These are phyloP conservation scores for Trochalopteron elliotii DNA, from an alignment of 2,113 vertebrate genomes.

Conservation along the genomic window DNA sequence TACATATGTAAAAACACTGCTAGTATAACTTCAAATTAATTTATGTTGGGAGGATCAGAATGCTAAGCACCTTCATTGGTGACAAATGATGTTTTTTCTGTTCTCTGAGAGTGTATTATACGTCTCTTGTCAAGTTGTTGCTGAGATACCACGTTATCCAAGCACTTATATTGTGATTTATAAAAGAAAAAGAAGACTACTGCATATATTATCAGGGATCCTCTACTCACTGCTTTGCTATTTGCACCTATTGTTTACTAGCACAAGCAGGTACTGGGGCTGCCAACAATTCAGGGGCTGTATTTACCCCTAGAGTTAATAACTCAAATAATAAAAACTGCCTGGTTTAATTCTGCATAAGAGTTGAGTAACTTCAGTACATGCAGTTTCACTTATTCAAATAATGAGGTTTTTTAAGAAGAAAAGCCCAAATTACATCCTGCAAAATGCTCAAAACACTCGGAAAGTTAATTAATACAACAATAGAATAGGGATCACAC, in stretches of 20 bases:
- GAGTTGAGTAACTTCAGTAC: background rate
- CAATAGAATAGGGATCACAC: background rate
- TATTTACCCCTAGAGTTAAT: background rate
- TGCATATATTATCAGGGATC: constrained; percentile 56
- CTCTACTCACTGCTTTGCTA: constrained; percentile 37
- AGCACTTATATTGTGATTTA: constrained; percentile 68
- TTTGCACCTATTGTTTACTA: constrained; percentile 22
- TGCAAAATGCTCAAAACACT: background rate
- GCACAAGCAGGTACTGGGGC: background rate
- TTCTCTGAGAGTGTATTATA: constrained; percentile 72
- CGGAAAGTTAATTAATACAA: background rate
- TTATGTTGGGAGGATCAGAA: constrained; percentile 68
- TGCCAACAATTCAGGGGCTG: background rate
- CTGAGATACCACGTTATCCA: constrained; percentile 71
- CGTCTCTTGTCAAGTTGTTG: constrained; percentile 78
- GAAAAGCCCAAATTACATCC: background rate
- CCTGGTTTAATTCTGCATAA: background rate
- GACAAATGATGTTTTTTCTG: constrained; percentile 59
- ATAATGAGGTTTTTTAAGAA: background rate
- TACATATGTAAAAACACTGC: constrained; percentile 59
- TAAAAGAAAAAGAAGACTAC: constrained; percentile 66
- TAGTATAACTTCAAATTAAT: constrained; percentile 75
- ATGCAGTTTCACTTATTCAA: background rate
- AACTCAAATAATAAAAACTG: background rate
- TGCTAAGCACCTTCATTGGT: constrained; percentile 73